phyloP scores from a whole-genome alignment of 2,113 vertebrate genomes.

The Equus przewalskii region DNA sequence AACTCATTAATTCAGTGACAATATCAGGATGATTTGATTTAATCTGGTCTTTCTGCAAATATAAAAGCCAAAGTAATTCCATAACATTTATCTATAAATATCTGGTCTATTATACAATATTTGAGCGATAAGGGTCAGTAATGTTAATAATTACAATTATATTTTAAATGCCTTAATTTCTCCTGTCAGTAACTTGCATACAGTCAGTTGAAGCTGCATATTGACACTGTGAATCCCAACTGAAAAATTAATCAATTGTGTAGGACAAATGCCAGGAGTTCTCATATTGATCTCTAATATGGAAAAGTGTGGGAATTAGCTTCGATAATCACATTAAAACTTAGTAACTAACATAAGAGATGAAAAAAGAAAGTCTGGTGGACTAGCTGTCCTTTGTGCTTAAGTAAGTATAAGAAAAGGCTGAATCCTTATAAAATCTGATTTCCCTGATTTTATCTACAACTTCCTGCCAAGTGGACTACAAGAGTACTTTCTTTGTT shows the following conservation, averaged over 20 bases:
- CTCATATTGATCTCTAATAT: background rate
- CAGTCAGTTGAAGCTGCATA: background rate
- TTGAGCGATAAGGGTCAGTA: background rate
- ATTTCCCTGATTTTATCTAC: conserved; percentile 16
- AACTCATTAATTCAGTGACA: background rate
- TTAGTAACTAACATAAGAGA: background rate
- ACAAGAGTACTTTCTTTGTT: conserved; percentile 21
- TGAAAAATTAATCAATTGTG: conserved; percentile 40
- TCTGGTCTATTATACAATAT: background rate
- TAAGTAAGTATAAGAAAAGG: background rate
- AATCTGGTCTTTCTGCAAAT: background rate
- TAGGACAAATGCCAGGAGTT: background rate
- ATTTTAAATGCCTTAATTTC: conserved; percentile 2
- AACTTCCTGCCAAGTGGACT: background rate
- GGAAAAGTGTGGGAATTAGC: background rate
- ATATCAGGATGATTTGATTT: background rate
- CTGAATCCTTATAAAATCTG: background rate
- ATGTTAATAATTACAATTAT: conserved; percentile 41
- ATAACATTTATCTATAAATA: background rate
- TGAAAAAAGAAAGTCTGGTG: background rate
- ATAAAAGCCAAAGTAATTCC: background rate
- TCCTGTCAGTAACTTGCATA: background rate
- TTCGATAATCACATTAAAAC: conserved; percentile 50
- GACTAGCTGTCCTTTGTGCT: background rate
- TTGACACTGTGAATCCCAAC: conserved; percentile 28